These are phyloP conservation scores for Zoanthus sansibaricus DNA, from an alignment of 92 coral and sea anemone genomes.

Conservation along the genomic window DNA sequence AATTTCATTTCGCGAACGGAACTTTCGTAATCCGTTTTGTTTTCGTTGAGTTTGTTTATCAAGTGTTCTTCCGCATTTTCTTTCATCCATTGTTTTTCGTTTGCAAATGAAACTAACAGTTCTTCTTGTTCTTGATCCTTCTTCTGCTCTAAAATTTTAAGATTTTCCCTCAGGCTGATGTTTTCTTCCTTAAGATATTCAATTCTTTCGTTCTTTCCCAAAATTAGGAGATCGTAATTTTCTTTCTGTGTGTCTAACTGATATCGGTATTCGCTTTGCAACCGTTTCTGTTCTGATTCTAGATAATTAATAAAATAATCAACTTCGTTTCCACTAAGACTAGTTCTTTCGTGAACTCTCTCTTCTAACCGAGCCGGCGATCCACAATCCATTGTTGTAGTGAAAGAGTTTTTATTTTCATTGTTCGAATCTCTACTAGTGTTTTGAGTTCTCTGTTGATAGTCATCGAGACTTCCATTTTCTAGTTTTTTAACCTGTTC, in stretches of 20 bases:
- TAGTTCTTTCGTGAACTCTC: too few relatives aligned
- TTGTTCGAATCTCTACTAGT: background rate
- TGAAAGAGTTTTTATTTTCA: background rate
- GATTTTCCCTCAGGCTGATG: constrained; percentile 51
- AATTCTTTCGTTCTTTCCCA: constrained; percentile 65
- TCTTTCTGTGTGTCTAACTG: constrained; percentile 47
- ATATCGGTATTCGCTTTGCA: constrained; percentile 39
- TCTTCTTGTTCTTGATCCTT: constrained; percentile 53
- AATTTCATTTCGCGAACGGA: constrained; percentile 58
- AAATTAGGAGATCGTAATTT: constrained; percentile 24
- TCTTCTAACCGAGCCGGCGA: background rate
- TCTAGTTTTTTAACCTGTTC: background rate
- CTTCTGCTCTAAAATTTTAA: constrained; percentile 42
- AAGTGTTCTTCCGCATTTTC: constrained; percentile 54
- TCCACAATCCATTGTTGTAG: background rate
- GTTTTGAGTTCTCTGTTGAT: background rate
- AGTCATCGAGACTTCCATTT: background rate
- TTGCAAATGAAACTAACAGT: constrained; percentile 33
- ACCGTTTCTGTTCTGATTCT: constrained; percentile 39
- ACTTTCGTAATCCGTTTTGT: constrained; percentile 60
- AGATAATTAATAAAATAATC: background rate
- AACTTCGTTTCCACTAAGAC: background rate
- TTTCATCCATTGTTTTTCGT: constrained; percentile 53
- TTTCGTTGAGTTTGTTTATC: constrained; percentile 55
- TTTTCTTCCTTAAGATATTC: constrained; percentile 58